Conservation (phyloP, 1,140 invertebrate species). For the Nebria ingens region DNA sequence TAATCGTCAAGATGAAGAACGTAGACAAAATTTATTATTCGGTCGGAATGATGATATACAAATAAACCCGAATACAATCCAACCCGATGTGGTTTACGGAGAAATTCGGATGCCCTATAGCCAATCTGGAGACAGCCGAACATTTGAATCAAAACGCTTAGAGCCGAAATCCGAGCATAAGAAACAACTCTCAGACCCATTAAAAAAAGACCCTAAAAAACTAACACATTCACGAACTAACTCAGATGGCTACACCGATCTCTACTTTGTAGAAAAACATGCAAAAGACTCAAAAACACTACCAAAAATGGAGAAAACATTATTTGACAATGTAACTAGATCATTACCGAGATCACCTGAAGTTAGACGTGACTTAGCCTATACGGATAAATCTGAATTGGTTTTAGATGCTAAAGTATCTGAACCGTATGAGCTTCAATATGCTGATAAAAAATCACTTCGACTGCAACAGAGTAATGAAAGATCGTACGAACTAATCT, state of each 20-base stretch:
- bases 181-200: neutral
- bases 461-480: conserved; percentile 14
- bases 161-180: conserved; percentile 11
- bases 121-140: conserved; percentile 1
- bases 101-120: conserved; percentile 19
- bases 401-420: neutral
- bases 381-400: neutral
- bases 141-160: neutral
- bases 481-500: conserved; percentile 30
- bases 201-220: neutral
- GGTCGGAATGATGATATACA: conserved; percentile 25
- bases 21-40: conserved; percentile 10
- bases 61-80: conserved; percentile 33
- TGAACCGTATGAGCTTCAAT: conserved; percentile 17
- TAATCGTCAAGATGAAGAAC: conserved; percentile 56
- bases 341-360: neutral
- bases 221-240: neutral
- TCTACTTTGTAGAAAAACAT: neutral
- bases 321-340: conserved; percentile 18
- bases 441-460: conserved; percentile 17
- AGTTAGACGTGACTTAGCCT: neutral
- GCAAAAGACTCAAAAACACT: conserved; percentile 22
- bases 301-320: conserved; percentile 24
- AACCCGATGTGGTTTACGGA: conserved; percentile 46
- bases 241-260: conserved; percentile 3